phyloP scores from a whole-genome alignment of 2,113 vertebrate species.

The Panurus biarmicus region DNA sequence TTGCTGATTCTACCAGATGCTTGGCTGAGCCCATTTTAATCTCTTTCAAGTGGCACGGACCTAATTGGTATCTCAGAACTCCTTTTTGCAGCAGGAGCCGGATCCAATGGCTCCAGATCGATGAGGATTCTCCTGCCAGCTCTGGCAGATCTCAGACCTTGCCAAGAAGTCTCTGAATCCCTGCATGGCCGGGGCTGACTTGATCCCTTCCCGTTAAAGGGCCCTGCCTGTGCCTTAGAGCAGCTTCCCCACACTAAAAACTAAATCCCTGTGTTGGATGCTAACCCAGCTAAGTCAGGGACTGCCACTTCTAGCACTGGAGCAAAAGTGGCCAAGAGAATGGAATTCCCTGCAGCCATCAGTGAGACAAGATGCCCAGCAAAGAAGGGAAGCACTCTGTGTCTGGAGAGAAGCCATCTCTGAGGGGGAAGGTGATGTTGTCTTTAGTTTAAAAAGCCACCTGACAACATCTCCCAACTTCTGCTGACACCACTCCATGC shows the following conservation, averaged over 20 bases:
- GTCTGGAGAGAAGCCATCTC: neutral
- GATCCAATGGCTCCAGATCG: neutral
- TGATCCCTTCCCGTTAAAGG: neutral
- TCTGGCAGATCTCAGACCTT: neutral
- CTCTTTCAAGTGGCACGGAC: conserved; percentile 57
- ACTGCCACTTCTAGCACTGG: neutral
- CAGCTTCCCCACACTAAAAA: neutral
- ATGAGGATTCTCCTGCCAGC: neutral
- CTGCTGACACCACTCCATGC: neutral
- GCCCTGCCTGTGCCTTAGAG: neutral
- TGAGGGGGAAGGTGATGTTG: neutral
- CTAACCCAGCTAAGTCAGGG: neutral
- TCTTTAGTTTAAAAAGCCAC: neutral
- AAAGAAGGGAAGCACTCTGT: neutral
- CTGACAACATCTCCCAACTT: neutral
- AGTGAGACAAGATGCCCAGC: neutral
- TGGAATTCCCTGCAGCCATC: neutral
- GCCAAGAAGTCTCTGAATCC: neutral
- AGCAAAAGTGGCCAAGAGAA: neutral
- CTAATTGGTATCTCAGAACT: conserved; percentile 45
- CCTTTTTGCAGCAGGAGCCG: conserved; percentile 2
- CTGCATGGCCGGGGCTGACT: accelerated
- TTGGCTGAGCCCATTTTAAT: conserved; percentile 61
- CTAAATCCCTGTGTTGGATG: neutral
- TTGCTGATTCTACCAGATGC: conserved; percentile 63